Evolutionary conservation across 30 jellyfish, hydroid and myxozoan genomes (phyloP), one percentile per base, ranked within the genome.

Genomic region (Aurelia sp.): DNA sequence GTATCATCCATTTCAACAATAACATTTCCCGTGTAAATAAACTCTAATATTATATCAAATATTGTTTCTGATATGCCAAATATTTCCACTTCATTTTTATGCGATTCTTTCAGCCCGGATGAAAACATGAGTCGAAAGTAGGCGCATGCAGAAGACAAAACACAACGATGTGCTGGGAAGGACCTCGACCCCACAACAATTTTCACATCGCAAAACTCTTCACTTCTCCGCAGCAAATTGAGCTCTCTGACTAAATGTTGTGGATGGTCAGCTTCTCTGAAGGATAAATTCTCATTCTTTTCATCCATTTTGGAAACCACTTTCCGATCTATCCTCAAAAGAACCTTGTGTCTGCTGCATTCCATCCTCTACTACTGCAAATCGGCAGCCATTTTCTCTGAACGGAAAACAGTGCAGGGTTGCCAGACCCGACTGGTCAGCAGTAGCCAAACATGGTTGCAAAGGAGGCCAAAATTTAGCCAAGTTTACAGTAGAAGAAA

Each of bases 11-110:
- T 13, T 18, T 62, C 81, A 18, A 84, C 93, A 3, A 73, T 62
- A n/a, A 84, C 88, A 72, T 59, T 74, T 41, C 93, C 93, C 5
- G 93, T 84, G 82, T 84, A 84, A 63, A 84, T 84, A 50, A 57
- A 84, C 20, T 76, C 64, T n/a, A 84, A 48, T 27, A 84, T 15
- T 0, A 84, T 72, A 51, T 84, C 93, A 84, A 84, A 84, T 21
- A 84, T 72, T 10, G 72, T 63, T 51, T 72, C 93, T 20, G 79
- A 66, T 24, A 84, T 63, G 27, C 84, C 93, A 73, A 68, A 84
- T 24, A 84, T 84, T 67, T 84, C 82, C 27, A 84, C 85, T 33
- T 84, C 93, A 60, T 72, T 74, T 27, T 84, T 84, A 8, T 35
- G 61, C 1, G 87, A 72, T 50, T 84, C 93, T 47, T 47, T 62